Evolutionary conservation across 2,113 vertebrate genomes (phyloP).

Genomic region (Ochotona princeps): DNA sequence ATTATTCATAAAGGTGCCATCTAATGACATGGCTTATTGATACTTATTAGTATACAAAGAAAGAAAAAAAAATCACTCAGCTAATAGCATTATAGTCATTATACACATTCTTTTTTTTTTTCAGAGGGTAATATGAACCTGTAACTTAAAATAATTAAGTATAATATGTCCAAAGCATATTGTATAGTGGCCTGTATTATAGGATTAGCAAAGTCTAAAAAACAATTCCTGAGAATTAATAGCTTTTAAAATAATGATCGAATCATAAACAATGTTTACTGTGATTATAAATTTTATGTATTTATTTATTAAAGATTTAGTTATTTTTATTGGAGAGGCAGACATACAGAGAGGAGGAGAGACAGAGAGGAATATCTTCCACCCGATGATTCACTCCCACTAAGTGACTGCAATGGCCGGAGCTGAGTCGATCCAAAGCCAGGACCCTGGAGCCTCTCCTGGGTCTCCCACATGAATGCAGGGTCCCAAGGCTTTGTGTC

Average conservation of each 20-base stretch:
- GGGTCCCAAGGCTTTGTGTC: too few species aligned
- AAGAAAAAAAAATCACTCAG: not conserved
- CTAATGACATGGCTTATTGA: too few species aligned
- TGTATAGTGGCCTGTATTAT: conserved; percentile 33
- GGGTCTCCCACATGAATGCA: too few species aligned
- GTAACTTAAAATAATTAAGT: not conserved
- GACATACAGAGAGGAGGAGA: too few species aligned
- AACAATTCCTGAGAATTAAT: not conserved
- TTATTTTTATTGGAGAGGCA: too few species aligned
- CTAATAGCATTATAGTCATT: not conserved
- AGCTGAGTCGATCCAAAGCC: too few species aligned
- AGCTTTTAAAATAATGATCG: not conserved
- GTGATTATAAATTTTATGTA: too few species aligned
- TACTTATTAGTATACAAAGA: not conserved
- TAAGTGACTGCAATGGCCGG: too few species aligned
- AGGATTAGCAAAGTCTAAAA: not conserved
- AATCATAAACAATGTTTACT: not conserved
- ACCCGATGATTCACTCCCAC: too few species aligned
- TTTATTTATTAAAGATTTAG: too few species aligned
- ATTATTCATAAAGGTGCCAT: not conserved
- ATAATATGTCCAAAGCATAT: not conserved
- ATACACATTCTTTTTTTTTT: not conserved
- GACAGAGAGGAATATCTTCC: too few species aligned
- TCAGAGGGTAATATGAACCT: conserved; percentile 15
- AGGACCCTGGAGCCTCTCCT: too few species aligned